Base-by-base conservation (phyloP, 1,140 invertebrate genomes). In the Drosophila aff. region DNA sequence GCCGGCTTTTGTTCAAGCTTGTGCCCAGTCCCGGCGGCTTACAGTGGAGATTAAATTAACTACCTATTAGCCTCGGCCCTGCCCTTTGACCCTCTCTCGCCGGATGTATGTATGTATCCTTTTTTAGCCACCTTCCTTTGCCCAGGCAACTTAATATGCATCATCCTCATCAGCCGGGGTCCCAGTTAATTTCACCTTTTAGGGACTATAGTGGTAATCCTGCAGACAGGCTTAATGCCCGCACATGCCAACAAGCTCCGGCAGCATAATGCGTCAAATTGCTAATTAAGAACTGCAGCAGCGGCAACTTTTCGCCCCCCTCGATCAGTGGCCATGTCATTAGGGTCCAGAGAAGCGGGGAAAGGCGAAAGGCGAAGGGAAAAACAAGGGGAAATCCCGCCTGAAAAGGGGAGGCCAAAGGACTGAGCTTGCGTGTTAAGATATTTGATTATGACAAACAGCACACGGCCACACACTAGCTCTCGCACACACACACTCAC, bases 371-470 rank as follows among this genome's bases (percentile, higher is more conserved):
- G 26, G 26, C 23, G 18, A 16, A 21, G 21, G 38, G 47, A 18
- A 33, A 41, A 63, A 44, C 52, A 40, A 40, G 38, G 62, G 33
- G 23, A 43, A 21, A 65, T 23, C 16, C 47, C 33, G 2, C 41
- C 31, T 31, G 5, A 38, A 75, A 57, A 43, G 26, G 21, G 21
- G 31, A 65, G 52, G 53, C 33, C 53, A 76, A 66, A 23, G 53
- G 71, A 59, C 60, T 65, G 59, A 76, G 68, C 76, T 87, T 87
- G 83, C 83, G 83, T 87, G 83, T 81, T 89, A 69, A 87, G 68
- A 77, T 79, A 89, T 83, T 87, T 87, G 77, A 87, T 89, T 87
- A 87, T 87, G 83, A 89, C 83, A 87, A 74, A 89, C 73, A 83
- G 38, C 21, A 55, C 52, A 60, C 58, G 52, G 52, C 31, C 52